Conservation (phyloP, 1,140 invertebrate genomes). For the Anadara kagoshimensis region DNA sequence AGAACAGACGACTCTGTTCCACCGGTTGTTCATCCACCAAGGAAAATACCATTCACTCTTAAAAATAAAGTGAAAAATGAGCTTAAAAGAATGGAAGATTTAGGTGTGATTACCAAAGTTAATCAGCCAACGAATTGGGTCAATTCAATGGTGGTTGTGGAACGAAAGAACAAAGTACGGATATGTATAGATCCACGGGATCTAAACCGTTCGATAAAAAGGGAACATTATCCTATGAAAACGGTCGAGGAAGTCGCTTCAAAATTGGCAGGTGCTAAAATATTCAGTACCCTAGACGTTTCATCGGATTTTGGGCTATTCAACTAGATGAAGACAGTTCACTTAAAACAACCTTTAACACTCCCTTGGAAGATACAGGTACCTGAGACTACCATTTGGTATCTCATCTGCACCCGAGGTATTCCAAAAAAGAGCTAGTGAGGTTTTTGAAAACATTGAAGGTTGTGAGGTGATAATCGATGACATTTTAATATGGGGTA, state of each 20-base stretch:
- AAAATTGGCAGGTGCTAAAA: constrained; percentile 35
- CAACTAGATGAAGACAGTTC: constrained; percentile 51
- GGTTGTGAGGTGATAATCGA: constrained; percentile 59
- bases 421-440: constrained; percentile 28
- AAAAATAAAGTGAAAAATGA: constrained; percentile 31
- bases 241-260: constrained; percentile 31
- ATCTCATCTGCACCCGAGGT: constrained; percentile 14
- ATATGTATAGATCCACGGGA: constrained; percentile 37
- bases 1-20: constrained; percentile 36
- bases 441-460: constrained; percentile 10
- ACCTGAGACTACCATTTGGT: constrained; percentile 31
- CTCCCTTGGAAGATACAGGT: constrained; percentile 54
- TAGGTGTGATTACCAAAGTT: constrained; percentile 40
- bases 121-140: constrained; percentile 74
- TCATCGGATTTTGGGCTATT: constrained; percentile 64
- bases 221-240: constrained; percentile 27
- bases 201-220: constrained; percentile 36
- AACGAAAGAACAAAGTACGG: constrained; percentile 65
- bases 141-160: constrained; percentile 71
- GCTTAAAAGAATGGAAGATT: constrained; percentile 32
- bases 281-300: constrained; percentile 57
- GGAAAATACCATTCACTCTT: constrained; percentile 53
- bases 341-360: constrained; percentile 59
- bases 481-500: constrained; percentile 56
- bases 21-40: constrained; percentile 48